Evolutionary conservation across 2,888 invertebrate species (phyloP).

Genomic region (Aporophyla nigra): DNA sequence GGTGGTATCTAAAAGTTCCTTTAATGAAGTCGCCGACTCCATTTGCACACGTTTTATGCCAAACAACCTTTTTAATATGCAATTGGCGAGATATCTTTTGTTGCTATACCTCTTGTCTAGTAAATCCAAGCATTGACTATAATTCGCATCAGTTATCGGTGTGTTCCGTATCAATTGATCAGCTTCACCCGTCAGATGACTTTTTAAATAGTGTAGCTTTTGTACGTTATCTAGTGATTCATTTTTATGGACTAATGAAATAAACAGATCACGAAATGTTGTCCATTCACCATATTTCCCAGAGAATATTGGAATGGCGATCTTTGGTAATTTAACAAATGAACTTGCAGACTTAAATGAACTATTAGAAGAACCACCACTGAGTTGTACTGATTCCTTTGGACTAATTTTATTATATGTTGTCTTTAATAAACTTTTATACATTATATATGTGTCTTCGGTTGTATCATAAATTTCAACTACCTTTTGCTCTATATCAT

Average conservation of each 20-base stretch:
- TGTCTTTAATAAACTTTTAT: slow-evolving; percentile 18
- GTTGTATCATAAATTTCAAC: slow-evolving; percentile 10
- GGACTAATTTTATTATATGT: not conserved
- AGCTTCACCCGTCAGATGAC: not conserved
- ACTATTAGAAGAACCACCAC: slow-evolving; percentile 7
- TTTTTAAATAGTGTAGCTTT: too few species aligned
- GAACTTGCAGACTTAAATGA: not conserved
- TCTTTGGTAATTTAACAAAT: not conserved
- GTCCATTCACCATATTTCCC: slow-evolving; percentile 4
- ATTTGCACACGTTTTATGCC: slow-evolving; percentile 5
- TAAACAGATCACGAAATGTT: not conserved
- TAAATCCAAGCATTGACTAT: not conserved
- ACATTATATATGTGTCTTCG: slow-evolving; percentile 1
- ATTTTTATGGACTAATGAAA: too few species aligned
- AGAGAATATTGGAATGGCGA: not conserved
- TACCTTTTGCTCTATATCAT: not conserved
- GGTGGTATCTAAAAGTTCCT: slow-evolving; percentile 47
- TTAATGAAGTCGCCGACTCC: slow-evolving; percentile 12
- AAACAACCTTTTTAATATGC: slow-evolving; percentile 52
- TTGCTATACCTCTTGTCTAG: too few species aligned
- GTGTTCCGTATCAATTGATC: slow-evolving; percentile 7
- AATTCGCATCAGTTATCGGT: not conserved
- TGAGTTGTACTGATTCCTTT: not conserved
- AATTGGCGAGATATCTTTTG: slow-evolving; percentile 25
- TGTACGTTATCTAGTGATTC: too few species aligned